These are phyloP conservation scores for Danaus chrysippus DNA, from an alignment of 2,888 invertebrate species.

Conservation along the genomic window DNA sequence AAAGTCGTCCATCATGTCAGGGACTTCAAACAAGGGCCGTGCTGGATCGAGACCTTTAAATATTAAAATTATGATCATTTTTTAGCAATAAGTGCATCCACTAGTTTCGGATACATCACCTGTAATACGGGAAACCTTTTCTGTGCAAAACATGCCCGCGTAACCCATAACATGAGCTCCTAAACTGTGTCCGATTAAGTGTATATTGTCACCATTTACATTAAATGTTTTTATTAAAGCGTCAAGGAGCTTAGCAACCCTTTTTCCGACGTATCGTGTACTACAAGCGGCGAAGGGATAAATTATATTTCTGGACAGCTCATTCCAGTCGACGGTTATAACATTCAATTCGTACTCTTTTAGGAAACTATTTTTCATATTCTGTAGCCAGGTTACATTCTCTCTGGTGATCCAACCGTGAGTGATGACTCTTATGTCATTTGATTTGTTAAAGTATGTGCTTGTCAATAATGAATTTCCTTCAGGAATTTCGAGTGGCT, in stretches of 20 bases:
- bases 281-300: conserved; percentile 66
- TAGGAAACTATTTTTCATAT: conserved; percentile 66
- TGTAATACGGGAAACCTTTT: conserved; percentile 77
- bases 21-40: conserved; percentile 79
- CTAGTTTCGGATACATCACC: conserved; percentile 49
- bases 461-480: conserved; percentile 44
- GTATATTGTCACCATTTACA: conserved; percentile 44
- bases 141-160: conserved; percentile 68
- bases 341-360: conserved; percentile 68
- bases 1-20: conserved; percentile 50
- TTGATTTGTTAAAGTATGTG: conserved; percentile 57
- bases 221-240: conserved; percentile 42
- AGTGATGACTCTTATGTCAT: conserved; percentile 69
- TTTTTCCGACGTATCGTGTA: conserved; percentile 66
- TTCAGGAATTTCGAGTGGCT: conserved; percentile 46
- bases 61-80: not conserved
- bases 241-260: conserved; percentile 50
- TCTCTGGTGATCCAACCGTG: conserved; percentile 77
- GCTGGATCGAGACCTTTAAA: conserved; percentile 82
- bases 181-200: conserved; percentile 77
- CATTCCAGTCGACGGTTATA: conserved; percentile 70
- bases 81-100: too few species aligned
- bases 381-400: conserved; percentile 53
- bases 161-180: conserved; percentile 81
- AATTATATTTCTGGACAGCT: conserved; percentile 54